Percentiles rank a stretch among this genome's conserved stretches.
Conservation (phyloP, 2,797 vertebrate species). For the Darevskia mixta region DNA sequence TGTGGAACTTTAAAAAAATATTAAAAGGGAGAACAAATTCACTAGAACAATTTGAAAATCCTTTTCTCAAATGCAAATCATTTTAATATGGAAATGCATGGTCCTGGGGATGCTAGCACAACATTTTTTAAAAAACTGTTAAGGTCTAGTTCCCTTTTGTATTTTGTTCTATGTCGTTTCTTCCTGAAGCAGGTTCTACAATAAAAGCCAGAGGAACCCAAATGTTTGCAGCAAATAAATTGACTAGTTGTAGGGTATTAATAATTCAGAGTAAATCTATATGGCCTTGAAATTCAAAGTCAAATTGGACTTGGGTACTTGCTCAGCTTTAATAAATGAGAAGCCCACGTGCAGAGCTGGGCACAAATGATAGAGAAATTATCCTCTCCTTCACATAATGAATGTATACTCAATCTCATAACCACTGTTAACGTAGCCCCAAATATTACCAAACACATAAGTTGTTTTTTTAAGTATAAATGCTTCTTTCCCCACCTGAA, state of each 20-base stretch:
- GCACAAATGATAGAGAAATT: neutral
- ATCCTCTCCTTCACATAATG: neutral
- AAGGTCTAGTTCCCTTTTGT: neutral
- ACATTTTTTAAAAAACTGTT: neutral
- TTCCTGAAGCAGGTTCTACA: slow-evolving; percentile 30
- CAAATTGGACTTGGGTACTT: slow-evolving; percentile 19
- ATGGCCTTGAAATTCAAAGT: slow-evolving; percentile 56
- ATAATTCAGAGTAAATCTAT: slow-evolving; percentile 66
- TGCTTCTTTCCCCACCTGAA: neutral
- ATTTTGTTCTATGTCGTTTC: neutral
- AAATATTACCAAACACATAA: slow-evolving; percentile 17
- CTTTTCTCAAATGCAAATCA: neutral
- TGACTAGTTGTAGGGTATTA: slow-evolving; percentile 53
- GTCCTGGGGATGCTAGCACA: neutral
- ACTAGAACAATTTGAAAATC: neutral
- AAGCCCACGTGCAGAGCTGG: neutral
- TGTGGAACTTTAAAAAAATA: neutral
- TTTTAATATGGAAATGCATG: neutral
- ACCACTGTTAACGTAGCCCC: neutral
- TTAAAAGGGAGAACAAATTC: too few relatives aligned
- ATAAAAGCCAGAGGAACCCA: slow-evolving; percentile 63
- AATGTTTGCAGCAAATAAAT: slow-evolving; percentile 67
- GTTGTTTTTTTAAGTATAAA: neutral
- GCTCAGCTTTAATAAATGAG: slow-evolving; percentile 31
- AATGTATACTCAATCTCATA: neutral